Evolutionary conservation across 2,797 vertebrate species (phyloP).

Genomic region (Simalia tracyae): DNA sequence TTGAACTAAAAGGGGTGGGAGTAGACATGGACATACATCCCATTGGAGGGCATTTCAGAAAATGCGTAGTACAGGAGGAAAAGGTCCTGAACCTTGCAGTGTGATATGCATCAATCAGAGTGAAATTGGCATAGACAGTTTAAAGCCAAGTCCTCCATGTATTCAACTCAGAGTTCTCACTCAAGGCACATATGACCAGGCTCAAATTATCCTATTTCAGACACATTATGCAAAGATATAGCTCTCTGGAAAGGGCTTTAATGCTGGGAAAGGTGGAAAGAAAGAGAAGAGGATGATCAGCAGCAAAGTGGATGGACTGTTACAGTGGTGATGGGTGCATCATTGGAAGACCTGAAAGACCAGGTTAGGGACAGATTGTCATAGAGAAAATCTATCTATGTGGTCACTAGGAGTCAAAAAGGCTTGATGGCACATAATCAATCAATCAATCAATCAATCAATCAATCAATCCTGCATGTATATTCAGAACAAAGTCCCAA

Average conservation of each 20-base stretch:
- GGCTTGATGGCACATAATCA: background rate
- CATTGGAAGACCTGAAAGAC: background rate
- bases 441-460: background rate
- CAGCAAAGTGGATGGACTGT: background rate
- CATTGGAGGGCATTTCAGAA: background rate
- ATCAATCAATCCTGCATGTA: background rate
- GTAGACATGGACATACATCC: background rate
- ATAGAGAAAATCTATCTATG: background rate
- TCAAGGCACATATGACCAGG: background rate
- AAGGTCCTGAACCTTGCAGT: background rate
- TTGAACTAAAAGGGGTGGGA: background rate
- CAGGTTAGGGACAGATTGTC: background rate
- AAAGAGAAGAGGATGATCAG: background rate
- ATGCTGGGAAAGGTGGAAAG: background rate
- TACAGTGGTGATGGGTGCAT: background rate
- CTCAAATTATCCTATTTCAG: background rate
- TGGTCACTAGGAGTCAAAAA: background rate
- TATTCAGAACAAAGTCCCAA: background rate
- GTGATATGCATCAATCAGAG: background rate
- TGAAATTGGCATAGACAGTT: background rate
- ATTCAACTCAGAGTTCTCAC: background rate
- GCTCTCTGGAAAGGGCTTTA: background rate
- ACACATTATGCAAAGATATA: background rate
- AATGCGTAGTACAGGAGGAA: background rate
- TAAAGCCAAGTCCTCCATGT: background rate